phyloP scores from a whole-genome alignment of 2,888 invertebrate genomes.

The Acleris emargana region DNA sequence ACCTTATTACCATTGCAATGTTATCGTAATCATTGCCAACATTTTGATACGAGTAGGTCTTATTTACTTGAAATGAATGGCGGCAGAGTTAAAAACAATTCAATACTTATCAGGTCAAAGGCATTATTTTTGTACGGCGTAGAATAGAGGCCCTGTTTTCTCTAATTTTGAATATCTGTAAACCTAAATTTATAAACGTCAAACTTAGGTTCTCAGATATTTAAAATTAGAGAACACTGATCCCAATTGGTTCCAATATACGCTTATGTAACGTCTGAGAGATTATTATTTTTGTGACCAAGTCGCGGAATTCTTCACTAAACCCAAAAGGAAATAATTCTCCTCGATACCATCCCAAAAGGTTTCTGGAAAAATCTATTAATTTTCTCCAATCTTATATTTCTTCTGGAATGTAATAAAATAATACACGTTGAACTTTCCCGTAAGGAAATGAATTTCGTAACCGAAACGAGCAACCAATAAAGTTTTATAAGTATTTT shows the following conservation, averaged over 20 bases:
- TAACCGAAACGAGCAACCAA: slow-evolving; percentile 21
- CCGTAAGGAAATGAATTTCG: slow-evolving; percentile 15
- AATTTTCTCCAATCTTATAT: slow-evolving; percentile 18
- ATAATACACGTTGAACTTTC: slow-evolving; percentile 27
- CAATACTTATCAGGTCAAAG: too few relatives aligned
- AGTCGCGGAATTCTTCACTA: slow-evolving; percentile 17
- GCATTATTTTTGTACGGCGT: too few relatives aligned
- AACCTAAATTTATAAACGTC: too few relatives aligned
- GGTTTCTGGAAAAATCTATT: slow-evolving; percentile 8
- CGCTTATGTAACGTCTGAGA: slow-evolving; percentile 2
- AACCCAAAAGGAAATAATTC: slow-evolving; percentile 14
- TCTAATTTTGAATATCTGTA: too few relatives aligned
- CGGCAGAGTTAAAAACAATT: too few relatives aligned
- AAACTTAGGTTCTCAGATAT: too few relatives aligned
- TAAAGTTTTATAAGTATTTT: slow-evolving; percentile 25
- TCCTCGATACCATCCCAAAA: slow-evolving; percentile 3
- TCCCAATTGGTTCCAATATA: background rate
- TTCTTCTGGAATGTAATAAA: slow-evolving; percentile 26
- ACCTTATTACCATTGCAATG: too few relatives aligned
- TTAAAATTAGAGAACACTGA: background rate
- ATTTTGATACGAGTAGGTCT: too few relatives aligned
- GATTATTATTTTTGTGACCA: slow-evolving; percentile 10
- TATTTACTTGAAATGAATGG: too few relatives aligned
- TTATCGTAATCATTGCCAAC: too few relatives aligned
- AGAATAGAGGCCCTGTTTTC: too few relatives aligned